Evolutionary conservation across 2,888 invertebrate genomes (phyloP).

Genomic region (Caenorhabditis sp.): DNA sequence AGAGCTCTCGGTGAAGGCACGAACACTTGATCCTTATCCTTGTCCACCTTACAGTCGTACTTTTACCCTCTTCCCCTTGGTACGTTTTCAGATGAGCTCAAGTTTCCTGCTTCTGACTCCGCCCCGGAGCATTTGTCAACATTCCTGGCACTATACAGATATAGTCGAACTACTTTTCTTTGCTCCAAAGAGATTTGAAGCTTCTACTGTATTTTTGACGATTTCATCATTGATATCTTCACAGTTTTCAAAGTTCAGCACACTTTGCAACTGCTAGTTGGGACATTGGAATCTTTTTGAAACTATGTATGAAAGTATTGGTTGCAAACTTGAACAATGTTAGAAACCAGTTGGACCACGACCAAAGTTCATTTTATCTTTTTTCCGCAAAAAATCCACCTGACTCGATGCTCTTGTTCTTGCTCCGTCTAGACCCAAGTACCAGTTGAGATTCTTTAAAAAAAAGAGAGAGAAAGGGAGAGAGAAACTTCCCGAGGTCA

Average conservation of each 20-base stretch:
- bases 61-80: background rate
- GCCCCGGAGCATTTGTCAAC: background rate
- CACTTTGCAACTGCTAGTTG: too few species aligned
- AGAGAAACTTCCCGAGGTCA: background rate
- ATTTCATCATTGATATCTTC: too few species aligned
- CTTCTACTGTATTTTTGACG: too few species aligned
- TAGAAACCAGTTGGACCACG: too few species aligned
- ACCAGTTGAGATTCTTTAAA: background rate
- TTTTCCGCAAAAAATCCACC: background rate
- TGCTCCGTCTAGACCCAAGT: constrained; percentile 9
- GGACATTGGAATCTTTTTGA: too few species aligned
- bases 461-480: too few species aligned
- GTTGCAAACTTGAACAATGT: too few species aligned
- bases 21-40: background rate
- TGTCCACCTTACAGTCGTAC: background rate
- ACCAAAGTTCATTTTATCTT: background rate
- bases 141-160: constrained; percentile 2
- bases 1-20: too few species aligned
- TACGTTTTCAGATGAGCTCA: background rate
- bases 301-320: too few species aligned
- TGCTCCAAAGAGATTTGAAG: too few species aligned
- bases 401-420: background rate
- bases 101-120: background rate
- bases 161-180: too few species aligned
- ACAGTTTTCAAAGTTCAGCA: too few species aligned